A percentile compares a stretch with the other conserved stretches of the same genome.
These are phyloP conservation scores for Oxygymnocypris stewartii DNA, from an alignment of 2,113 vertebrate species.

Conservation along the genomic window DNA sequence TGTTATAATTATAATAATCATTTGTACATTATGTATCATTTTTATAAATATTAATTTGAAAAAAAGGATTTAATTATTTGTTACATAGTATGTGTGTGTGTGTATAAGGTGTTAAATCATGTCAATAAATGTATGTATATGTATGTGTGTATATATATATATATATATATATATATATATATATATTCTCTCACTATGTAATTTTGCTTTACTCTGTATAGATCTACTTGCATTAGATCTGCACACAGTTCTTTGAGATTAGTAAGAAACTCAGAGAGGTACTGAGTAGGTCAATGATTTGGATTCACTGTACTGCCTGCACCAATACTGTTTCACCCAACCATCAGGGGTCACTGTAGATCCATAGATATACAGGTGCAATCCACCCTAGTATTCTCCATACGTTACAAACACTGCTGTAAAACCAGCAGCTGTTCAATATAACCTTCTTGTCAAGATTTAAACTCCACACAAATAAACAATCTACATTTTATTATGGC, in stretches of 20 bases:
- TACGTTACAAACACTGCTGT: conserved; percentile 36
- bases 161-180: too few relatives aligned
- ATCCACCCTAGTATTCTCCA: conserved; percentile 18
- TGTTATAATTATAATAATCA: too few relatives aligned
- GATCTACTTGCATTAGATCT: conserved; percentile 57
- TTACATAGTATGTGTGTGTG: too few relatives aligned
- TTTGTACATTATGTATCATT: too few relatives aligned
- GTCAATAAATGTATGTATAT: too few relatives aligned
- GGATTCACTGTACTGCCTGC: conserved; percentile 21
- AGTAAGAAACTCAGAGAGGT: conserved; percentile 46
- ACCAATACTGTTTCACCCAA: conserved; percentile 1
- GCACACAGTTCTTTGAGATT: conserved; percentile 54
- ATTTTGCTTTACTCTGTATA: conserved; percentile 39
- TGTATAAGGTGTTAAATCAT: neutral
- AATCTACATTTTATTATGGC: conserved; percentile 47
- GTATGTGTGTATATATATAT: too few relatives aligned
- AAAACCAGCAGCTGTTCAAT: conserved; percentile 49
- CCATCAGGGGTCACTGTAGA: conserved; percentile 60
- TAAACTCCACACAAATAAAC: conserved; percentile 52
- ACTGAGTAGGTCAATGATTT: conserved; percentile 63
- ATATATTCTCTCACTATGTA: neutral
- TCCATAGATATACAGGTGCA: conserved; percentile 45
- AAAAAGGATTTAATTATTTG: too few relatives aligned
- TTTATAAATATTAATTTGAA: too few relatives aligned
- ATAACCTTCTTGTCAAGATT: conserved; percentile 51